These are phyloP conservation scores for Cinclus cinclus DNA, from an alignment of 2,113 vertebrate species.

Conservation along the genomic window DNA sequence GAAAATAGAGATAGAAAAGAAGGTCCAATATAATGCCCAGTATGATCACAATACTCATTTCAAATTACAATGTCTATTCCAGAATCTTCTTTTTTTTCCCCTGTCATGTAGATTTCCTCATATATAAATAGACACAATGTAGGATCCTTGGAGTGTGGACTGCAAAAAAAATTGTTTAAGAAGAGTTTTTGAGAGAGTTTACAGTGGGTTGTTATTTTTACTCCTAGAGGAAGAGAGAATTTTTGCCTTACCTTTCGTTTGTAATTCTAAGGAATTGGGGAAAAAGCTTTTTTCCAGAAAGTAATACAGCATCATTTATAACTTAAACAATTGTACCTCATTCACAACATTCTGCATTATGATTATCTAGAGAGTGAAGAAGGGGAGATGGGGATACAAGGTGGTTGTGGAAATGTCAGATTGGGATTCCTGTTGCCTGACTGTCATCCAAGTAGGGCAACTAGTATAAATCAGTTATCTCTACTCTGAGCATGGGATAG, in stretches of 20 bases:
- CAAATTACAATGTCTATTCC: neutral
- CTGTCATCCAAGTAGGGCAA: neutral
- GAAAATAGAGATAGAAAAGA: neutral
- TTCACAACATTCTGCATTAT: neutral
- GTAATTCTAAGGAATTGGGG: neutral
- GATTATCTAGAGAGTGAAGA: neutral
- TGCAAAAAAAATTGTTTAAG: neutral
- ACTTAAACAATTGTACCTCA: neutral
- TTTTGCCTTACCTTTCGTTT: neutral
- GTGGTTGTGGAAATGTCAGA: neutral
- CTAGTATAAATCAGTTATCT: neutral
- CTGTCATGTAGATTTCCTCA: neutral
- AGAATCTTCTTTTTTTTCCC: neutral
- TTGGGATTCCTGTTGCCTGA: neutral
- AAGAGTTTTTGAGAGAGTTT: neutral
- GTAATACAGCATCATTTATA: neutral
- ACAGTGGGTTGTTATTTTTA: neutral
- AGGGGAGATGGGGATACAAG: neutral
- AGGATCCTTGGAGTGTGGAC: neutral
- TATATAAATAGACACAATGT: neutral
- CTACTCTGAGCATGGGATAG: neutral
- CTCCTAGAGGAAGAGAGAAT: neutral
- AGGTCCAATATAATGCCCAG: neutral
- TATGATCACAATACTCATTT: neutral
- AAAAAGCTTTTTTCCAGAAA: neutral